These are phyloP conservation scores for Grammomys surdaster DNA, from an alignment of 2,113 vertebrate species.

Conservation along the genomic window DNA sequence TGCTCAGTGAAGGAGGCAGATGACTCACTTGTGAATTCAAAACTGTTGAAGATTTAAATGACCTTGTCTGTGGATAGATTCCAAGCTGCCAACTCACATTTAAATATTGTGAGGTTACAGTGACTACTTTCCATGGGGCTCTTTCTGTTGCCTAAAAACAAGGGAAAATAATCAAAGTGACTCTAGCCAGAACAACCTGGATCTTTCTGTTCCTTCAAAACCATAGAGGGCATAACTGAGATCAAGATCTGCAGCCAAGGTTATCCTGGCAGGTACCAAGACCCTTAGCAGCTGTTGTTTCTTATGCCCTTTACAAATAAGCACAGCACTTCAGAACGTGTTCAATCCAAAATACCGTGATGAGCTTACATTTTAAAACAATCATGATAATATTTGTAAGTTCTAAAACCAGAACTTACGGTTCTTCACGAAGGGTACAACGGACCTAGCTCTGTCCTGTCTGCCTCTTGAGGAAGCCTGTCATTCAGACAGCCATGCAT, in stretches of 20 bases:
- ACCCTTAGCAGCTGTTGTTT: background rate
- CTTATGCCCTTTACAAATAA: background rate
- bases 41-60: background rate
- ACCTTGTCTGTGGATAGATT: background rate
- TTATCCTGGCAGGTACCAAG: background rate
- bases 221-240: background rate
- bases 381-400: background rate
- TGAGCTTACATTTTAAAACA: background rate
- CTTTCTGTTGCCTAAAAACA: conserved; percentile 48
- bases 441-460: background rate
- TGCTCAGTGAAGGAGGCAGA: background rate
- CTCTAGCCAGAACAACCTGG: background rate
- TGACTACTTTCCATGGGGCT: background rate
- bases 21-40: conserved; percentile 51
- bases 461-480: background rate
- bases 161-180: background rate
- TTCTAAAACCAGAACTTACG: background rate
- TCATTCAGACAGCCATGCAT: background rate
- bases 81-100: conserved; percentile 6
- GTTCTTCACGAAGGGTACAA: background rate
- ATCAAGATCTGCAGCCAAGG: background rate
- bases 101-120: background rate
- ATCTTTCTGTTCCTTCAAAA: background rate
- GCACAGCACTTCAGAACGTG: background rate
- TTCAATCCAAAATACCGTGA: background rate